Conservation (phyloP, 2,797 vertebrate genomes). For the Sebastes iracundus region DNA sequence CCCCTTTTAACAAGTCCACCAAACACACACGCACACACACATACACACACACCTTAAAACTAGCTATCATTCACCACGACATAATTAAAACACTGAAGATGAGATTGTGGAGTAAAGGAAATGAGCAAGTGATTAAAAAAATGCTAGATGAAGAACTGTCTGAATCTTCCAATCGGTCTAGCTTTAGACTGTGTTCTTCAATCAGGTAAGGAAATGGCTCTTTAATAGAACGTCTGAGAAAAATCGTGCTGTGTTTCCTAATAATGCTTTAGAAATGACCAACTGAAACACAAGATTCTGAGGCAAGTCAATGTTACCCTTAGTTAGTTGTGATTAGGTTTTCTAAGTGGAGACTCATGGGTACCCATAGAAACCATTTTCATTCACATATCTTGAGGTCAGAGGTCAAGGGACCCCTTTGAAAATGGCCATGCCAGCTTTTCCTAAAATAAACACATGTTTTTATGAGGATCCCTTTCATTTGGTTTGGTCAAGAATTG, state of each 20-base stretch:
- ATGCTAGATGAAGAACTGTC: slow-evolving; percentile 52
- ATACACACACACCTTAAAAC: slow-evolving; percentile 42
- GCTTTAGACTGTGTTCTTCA: slow-evolving; percentile 54
- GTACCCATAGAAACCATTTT: too few relatives aligned
- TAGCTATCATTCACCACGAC: slow-evolving; percentile 62
- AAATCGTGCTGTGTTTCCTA: slow-evolving; percentile 26
- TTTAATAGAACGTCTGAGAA: slow-evolving; percentile 25
- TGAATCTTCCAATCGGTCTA: slow-evolving; percentile 51
- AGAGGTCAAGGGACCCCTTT: too few relatives aligned
- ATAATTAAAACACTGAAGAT: slow-evolving; percentile 80
- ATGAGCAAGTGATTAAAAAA: slow-evolving; percentile 76
- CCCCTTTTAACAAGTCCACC: slow-evolving; percentile 65
- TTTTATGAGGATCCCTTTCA: neutral
- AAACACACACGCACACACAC: slow-evolving; percentile 43
- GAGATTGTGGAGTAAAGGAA: slow-evolving; percentile 75
- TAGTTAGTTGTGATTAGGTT: neutral
- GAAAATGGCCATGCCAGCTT: too few relatives aligned
- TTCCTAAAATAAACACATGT: too few relatives aligned
- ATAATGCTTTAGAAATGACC: neutral
- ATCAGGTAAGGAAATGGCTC: slow-evolving; percentile 35
- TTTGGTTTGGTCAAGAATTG: neutral
- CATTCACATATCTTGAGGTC: too few relatives aligned
- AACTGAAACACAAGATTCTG: neutral
- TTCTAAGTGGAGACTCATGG: neutral
- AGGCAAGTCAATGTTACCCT: neutral